phyloP scores from a whole-genome alignment of 64 coral and sea anemone species.

The Dendronephthya gigantea region DNA sequence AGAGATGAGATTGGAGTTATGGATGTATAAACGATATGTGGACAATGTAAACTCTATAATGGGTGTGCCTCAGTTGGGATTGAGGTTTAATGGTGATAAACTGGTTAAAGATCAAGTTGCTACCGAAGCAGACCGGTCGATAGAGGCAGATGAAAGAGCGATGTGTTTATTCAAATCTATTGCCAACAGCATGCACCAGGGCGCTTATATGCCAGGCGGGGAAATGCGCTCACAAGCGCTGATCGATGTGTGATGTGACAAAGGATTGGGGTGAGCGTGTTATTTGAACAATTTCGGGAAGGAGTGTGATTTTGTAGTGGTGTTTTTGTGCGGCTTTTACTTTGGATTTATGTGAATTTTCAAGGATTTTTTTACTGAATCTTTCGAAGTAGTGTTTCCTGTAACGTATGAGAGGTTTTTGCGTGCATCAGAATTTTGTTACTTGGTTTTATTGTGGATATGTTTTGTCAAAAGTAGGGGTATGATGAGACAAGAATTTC shows the following conservation, averaged over 20 bases:
- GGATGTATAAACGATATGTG: no score
- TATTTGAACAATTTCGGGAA: neutral
- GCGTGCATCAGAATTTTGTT: neutral
- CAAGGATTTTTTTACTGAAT: neutral
- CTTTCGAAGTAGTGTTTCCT: neutral
- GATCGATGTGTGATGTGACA: neutral
- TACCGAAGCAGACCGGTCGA: no score
- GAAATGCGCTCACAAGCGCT: neutral
- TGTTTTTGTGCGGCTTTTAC: neutral
- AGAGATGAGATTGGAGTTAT: no score
- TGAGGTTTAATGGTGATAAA: no score
- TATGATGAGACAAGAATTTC: neutral
- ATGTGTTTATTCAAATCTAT: no score
- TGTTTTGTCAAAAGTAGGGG: neutral
- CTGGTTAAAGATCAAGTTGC: no score
- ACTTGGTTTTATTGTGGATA: neutral
- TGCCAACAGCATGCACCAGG: no score
- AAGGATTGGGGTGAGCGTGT: neutral
- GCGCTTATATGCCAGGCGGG: neutral
- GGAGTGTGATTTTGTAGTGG: neutral
- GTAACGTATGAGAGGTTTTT: neutral
- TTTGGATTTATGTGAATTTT: neutral
- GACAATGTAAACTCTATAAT: no score
- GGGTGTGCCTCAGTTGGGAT: no score
- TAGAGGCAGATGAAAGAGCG: no score